A percentile compares a stretch with the other conserved stretches of the same genome.
These are phyloP conservation scores for Corapipo altera DNA, from an alignment of 2,113 vertebrate species.

Conservation along the genomic window DNA sequence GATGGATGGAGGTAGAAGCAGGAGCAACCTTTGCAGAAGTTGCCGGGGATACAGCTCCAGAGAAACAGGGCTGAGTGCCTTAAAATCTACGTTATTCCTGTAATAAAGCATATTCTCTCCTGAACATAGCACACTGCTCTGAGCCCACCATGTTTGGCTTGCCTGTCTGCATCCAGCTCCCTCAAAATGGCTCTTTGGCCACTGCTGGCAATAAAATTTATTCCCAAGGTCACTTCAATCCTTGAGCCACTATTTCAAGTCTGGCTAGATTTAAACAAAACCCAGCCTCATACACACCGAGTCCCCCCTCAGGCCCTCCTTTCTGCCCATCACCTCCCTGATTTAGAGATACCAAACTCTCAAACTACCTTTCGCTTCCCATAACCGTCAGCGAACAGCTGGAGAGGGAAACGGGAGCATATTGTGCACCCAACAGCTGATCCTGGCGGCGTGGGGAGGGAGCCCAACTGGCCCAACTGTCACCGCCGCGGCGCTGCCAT, in stretches of 20 bases:
- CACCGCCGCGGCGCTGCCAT: background rate
- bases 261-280: background rate
- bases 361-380: conserved; percentile 16
- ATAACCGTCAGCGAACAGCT: conserved; percentile 15
- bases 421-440: conserved; percentile 17
- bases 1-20: background rate
- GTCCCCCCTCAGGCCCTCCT: background rate
- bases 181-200: conserved; percentile 60
- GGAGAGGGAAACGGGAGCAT: conserved; percentile 17
- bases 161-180: background rate
- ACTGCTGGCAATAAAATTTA: background rate
- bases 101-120: background rate
- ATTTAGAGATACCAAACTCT: background rate
- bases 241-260: background rate
- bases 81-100: background rate
- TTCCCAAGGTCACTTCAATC: conserved; percentile 50
- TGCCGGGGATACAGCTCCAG: background rate
- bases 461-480: background rate
- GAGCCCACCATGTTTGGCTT: background rate
- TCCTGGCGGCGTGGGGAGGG: background rate
- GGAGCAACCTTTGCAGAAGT: background rate
- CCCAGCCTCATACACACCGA: background rate
- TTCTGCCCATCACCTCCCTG: background rate
- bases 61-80: background rate
- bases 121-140: accelerated